phyloP scores from a whole-genome alignment of 2,797 vertebrate species.

The Gambusia yucatana region DNA sequence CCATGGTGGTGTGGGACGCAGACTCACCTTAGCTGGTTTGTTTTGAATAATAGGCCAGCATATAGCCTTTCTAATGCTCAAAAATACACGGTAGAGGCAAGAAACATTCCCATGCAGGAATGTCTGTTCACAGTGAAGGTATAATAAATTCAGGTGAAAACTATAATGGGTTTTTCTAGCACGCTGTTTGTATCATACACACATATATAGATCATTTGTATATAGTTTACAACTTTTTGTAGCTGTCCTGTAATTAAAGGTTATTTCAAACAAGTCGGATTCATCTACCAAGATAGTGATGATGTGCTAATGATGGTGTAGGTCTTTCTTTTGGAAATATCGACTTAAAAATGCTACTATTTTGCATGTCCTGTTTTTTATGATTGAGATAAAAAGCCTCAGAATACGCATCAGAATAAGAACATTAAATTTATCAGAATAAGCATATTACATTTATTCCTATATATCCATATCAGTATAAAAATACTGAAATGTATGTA shows the following conservation, averaged over 20 bases:
- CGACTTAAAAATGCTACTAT: neutral
- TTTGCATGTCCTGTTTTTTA: neutral
- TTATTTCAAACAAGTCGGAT: neutral
- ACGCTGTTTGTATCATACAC: neutral
- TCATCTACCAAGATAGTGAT: neutral
- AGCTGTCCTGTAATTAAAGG: neutral
- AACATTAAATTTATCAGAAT: too few species aligned
- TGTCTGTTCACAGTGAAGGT: constrained; percentile 1
- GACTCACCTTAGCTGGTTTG: constrained; percentile 60
- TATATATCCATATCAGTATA: too few species aligned
- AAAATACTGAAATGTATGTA: too few species aligned
- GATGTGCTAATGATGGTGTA: neutral
- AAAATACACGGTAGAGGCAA: constrained; percentile 32
- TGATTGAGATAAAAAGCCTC: neutral
- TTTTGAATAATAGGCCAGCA: constrained; percentile 58
- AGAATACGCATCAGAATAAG: neutral
- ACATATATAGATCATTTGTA: neutral
- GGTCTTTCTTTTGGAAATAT: neutral
- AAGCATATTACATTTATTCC: too few species aligned
- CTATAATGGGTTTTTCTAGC: neutral
- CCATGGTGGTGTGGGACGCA: constrained; percentile 44
- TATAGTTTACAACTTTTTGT: neutral
- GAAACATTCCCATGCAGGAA: constrained; percentile 23
- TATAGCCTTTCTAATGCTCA: constrained; percentile 32
- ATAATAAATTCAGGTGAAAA: constrained; percentile 19